phyloP scores from a whole-genome alignment of 2,888 invertebrate species.

The Ormia ochracea region DNA sequence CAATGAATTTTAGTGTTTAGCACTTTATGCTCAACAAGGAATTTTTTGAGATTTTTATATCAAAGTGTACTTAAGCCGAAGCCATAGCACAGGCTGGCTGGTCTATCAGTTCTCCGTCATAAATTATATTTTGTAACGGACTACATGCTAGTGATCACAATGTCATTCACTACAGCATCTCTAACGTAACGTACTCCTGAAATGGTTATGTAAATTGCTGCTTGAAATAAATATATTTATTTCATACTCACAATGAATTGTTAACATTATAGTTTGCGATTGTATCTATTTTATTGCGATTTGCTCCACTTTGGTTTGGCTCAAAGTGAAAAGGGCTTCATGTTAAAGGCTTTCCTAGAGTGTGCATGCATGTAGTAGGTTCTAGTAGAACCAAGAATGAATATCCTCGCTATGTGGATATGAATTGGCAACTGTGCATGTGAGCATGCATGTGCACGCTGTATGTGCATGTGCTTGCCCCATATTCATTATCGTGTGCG shows the following conservation, averaged over 20 bases:
- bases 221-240: slow-evolving; percentile 1
- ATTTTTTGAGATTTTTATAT: no score
- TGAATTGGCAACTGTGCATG: slow-evolving; percentile 1
- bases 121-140: no score
- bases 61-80: no score
- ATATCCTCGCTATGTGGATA: slow-evolving; percentile 19
- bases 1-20: no score
- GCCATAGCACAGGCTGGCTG: no score
- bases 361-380: neutral
- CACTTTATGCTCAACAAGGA: no score
- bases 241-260: neutral
- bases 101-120: no score
- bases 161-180: neutral
- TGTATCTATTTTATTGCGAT: neutral
- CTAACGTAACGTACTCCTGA: neutral
- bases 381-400: neutral
- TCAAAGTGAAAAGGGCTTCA: neutral
- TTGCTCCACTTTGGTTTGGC: neutral
- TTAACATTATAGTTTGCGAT: neutral
- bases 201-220: neutral
- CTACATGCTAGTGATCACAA: neutral
- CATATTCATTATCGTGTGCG: slow-evolving; percentile 6
- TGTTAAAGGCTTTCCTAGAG: neutral
- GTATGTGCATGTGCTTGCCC: no score
- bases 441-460: neutral